Conservation (phyloP, 2,888 invertebrate species). For the Beris morrisii region DNA sequence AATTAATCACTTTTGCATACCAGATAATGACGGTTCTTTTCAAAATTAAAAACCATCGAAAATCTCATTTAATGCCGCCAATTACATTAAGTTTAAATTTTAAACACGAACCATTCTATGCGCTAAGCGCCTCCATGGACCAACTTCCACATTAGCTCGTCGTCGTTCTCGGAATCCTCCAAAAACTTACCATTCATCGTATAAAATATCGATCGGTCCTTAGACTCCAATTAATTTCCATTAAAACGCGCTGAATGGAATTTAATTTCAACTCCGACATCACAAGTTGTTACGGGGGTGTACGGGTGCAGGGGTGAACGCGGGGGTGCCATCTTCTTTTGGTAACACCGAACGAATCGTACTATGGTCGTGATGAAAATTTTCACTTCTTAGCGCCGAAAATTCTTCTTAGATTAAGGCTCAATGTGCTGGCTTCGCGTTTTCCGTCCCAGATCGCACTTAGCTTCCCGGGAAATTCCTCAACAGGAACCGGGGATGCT, state of each 20-base stretch:
- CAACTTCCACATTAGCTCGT: too few relatives aligned
- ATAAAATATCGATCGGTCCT: conserved; percentile 35
- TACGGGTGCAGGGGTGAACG: conserved; percentile 25
- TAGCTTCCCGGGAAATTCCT: neutral
- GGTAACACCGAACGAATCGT: neutral
- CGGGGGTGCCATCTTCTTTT: conserved; percentile 32
- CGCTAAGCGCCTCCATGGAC: neutral
- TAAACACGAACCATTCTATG: conserved; percentile 20
- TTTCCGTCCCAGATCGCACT: neutral
- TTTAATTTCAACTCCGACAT: conserved; percentile 46
- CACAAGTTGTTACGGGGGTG: conserved; percentile 24
- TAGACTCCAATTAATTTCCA: conserved; percentile 49
- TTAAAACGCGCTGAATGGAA: conserved; percentile 48
- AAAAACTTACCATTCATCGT: conserved; percentile 31
- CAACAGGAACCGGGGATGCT: neutral
- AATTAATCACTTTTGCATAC: conserved; percentile 1
- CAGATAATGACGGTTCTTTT: conserved; percentile 21
- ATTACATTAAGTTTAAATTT: conserved; percentile 31
- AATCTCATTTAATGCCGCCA: conserved; percentile 32
- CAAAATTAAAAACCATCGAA: conserved; percentile 30
- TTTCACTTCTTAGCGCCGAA: conserved; percentile 32
- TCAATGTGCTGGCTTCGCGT: conserved; percentile 21
- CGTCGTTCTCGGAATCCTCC: conserved; percentile 13
- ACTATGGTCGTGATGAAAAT: conserved; percentile 23
- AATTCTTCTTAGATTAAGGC: conserved; percentile 30